A percentile compares a stretch with the other conserved stretches of the same genome.
phyloP scores from a whole-genome alignment of 2,113 vertebrate genomes.

The Nothocercus julius region DNA sequence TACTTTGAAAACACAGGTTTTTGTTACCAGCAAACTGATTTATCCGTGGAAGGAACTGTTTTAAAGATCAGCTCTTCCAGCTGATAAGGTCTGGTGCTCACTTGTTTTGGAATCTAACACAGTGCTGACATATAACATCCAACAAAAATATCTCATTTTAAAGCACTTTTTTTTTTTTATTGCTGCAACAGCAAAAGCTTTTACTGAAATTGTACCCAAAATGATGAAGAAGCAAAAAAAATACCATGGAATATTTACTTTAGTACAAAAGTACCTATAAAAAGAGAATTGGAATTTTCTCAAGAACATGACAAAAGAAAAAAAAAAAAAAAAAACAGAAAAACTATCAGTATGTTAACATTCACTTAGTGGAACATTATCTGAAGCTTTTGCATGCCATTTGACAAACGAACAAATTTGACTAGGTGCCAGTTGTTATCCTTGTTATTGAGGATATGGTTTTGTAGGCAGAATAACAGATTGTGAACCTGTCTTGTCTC shows the following conservation, averaged over 20 bases:
- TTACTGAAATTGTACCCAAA: background rate
- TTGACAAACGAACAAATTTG: background rate
- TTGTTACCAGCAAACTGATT: background rate
- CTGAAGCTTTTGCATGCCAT: background rate
- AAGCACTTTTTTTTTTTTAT: background rate
- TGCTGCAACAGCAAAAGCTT: background rate
- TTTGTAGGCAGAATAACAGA: background rate
- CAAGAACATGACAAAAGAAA: background rate
- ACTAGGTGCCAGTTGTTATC: background rate
- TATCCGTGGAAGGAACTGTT: background rate
- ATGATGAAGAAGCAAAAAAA: background rate
- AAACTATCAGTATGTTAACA: fast-evolving
- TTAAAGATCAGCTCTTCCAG: background rate
- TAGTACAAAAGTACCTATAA: background rate
- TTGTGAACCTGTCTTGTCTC: fast-evolving
- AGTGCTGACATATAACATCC: background rate
- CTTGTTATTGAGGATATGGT: background rate
- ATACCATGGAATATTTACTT: background rate
- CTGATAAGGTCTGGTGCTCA: background rate
- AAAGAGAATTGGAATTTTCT: background rate
- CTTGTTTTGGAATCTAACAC: background rate
- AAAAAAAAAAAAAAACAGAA: background rate
- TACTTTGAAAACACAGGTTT: background rate
- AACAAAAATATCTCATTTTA: background rate
- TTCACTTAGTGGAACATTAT: background rate